A percentile compares a stretch with the other conserved stretches of the same genome.
Conservation (phyloP, 2,797 vertebrate genomes). For the Hydrophis major region DNA sequence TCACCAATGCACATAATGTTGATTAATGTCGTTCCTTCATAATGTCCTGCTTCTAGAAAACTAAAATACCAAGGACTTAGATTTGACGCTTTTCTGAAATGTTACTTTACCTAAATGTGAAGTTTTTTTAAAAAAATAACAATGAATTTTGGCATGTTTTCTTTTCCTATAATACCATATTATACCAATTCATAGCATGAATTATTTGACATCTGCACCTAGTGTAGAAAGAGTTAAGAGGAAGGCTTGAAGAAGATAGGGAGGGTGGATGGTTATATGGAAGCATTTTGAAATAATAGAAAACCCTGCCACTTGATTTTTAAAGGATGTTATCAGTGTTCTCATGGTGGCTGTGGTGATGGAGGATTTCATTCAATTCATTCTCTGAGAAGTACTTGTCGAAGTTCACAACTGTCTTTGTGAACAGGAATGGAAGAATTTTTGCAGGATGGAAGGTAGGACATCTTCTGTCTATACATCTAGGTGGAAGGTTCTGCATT, state of each 20-base stretch:
- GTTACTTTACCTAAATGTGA: too few relatives aligned
- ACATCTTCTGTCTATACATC: background rate
- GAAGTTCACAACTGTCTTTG: background rate
- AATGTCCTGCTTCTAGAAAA: background rate
- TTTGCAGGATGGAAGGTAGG: background rate
- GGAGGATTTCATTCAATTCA: background rate
- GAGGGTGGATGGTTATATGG: background rate
- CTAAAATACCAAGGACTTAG: background rate
- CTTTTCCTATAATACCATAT: background rate
- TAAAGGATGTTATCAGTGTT: background rate
- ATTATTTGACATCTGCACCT: background rate
- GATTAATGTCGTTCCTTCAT: background rate
- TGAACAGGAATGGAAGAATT: background rate
- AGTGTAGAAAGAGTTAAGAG: background rate
- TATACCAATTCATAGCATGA: background rate
- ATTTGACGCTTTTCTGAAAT: background rate
- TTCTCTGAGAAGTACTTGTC: background rate
- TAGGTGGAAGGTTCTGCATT: background rate
- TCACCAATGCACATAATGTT: background rate
- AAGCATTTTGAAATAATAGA: background rate
- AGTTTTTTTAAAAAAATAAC: background rate
- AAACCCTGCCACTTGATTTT: background rate
- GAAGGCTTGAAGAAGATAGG: background rate
- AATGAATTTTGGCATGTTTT: background rate
- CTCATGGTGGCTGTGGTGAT: background rate